Base-by-base conservation (phyloP, 2,113 vertebrate species). In the Eretmodus cyanostictus region DNA sequence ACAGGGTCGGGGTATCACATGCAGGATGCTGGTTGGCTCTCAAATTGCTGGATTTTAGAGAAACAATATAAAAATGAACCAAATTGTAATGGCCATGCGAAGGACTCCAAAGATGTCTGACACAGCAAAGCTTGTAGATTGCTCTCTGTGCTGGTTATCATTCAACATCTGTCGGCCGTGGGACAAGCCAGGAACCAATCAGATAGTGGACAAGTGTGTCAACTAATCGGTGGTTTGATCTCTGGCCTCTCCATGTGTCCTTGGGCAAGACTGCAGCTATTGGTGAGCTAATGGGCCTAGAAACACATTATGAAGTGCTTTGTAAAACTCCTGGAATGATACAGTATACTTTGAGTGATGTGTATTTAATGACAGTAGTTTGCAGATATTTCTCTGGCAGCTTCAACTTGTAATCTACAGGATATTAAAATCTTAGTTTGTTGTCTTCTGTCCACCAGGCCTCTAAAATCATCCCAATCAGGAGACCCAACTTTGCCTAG, bases 81-180 rank as follows among this genome's bases (percentile, higher is more conserved):
- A 49, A 49, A 49, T 5, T 78, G 45, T 49, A 78, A 31, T 13
- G 71, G 71, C 1, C 45, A 13, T 7, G 4, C 5, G 1, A 78
- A 29, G 5, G 42, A 78, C 42, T 45, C 14, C 14, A 19, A 81
- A 38, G 31, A 17, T 40, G 13, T 42, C 79, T 22, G 34, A 27
- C 34, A 57, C 2, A 17, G 13, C 53, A 29, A 81, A 81, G 36
- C 53, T 27, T 59, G 22, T 29, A 40, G 22, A 42, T 13, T 81
- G 2, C 36, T n/a, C 31, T 9, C 31, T 38, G 9, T 38, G 22
- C 49, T 38, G 13, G 51, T 16, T 38, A 55, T 36, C 5, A 17
- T 3, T 14, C 13, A 38, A 54, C 31, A 24, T 22, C 78, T 16
- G 0, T 4, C 0, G 14, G n/a, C 29, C 4, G 7, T 22, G 47